Evolutionary conservation across 2,888 invertebrate genomes (phyloP), one percentile per base, ranked within the genome.

Genomic region (Cantharis nigra): DNA sequence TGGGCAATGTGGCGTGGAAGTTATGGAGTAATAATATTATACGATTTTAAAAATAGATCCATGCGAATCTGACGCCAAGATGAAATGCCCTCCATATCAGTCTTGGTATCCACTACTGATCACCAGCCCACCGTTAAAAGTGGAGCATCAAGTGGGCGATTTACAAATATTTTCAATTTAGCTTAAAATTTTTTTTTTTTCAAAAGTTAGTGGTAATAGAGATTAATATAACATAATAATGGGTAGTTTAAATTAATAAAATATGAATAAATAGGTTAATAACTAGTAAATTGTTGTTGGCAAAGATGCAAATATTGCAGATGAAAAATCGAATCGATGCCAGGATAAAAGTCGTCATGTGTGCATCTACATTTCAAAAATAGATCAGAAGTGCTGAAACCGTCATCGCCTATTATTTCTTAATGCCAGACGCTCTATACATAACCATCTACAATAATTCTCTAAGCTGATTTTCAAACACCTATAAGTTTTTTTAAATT

Each of bases 31-130:
- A 65, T 70, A 70, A 71, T 73, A 74, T 67, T 70, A 71, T 70
- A 74, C 14, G 71, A 72, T 30, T 77, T 74, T 72, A 77, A 74
- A 71, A 77, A 77, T 77, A 77, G 74, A 74, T 7, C 74, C 18
- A 26, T 64, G 65, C 75, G 70, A 62, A 67, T 69, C 63, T 23
- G 63, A 70, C 65, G 63, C 71, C 74, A 74, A 72, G 71, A 72
- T 72, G 78, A 71, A 70, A 72, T 70, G 75, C 74, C 69, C 73
- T 74, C 76, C 75, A 75, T 78, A 72, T 78, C 72, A 26, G 78
- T 78, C 70, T 76, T 73, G 71, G 23, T 73, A 70, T 69, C 63
- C 75, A 63, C 23, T 72, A 70, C 65, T 70, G 63, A 67, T 49
- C 49, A n/a, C 13, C 49, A 49, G 49, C 49, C 10, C 49, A 49